Base-by-base conservation (phyloP, 2,113 vertebrate species). In the Collichthys lucidus region DNA sequence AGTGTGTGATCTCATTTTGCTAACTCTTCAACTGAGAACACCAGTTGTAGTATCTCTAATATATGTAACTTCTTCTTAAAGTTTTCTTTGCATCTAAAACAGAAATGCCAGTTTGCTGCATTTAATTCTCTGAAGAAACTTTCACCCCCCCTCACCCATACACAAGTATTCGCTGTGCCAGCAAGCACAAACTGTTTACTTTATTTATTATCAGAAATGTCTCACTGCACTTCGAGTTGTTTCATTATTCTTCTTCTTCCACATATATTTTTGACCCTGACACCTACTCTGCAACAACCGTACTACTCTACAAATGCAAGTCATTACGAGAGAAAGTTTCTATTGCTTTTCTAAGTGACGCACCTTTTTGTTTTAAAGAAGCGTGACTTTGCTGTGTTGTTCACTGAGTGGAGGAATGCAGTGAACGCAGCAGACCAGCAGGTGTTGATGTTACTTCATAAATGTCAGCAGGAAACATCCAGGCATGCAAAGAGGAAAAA, bases 361-460 rank as follows among this genome's bases (percentile, higher is more conserved):
- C 0, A 4, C 20, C 15, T 26, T 49, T 20, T 29, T 67, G 14
- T 62, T 62, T 40, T 40, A 52, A 35, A 31, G 42, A 57, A 57
- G 1, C 1, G 2, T 42, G 47, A 16, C 16, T 49, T 49, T 49
- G 16, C 20, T 7, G 24, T 24, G 24, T 14, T 22, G 4, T 47
- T 56, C 16, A 50, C 35, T 12, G 16, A 59, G 47, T 35, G 8
- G 46, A 55, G 5, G 26, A 47, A 66, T 71, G 62, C 26, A 60
- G 63, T 80, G 56, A 77, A 63, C 2, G 22, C 26, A 16, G 50
- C 31, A 55, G 9, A 70, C 77, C 69, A 65, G 82, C 78, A 83
- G 75, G 24, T 82, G 79, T 55, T 55, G 71, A 69, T 76, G 61
- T 77, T 69, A 73, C 74, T 67, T 78, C 17, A 75, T 78, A 42